Evolutionary conservation across 2,113 vertebrate genomes (phyloP).

Genomic region (Chaetura pelagica): DNA sequence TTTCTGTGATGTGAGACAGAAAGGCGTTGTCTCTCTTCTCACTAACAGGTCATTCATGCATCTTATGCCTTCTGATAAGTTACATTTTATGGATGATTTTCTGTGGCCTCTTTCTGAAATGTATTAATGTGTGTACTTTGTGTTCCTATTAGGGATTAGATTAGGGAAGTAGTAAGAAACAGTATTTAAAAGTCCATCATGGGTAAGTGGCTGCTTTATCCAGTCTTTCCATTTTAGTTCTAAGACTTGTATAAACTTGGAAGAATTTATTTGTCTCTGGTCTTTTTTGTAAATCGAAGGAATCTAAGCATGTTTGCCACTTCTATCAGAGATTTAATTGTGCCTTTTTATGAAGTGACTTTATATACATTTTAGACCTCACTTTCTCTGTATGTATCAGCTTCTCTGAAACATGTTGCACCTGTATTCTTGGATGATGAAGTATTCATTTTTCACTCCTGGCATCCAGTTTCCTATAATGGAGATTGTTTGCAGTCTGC

Average conservation of each 20-base stretch:
- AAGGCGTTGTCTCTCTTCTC: neutral
- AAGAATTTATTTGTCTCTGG: neutral
- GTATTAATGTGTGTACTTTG: accelerated
- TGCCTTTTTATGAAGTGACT: neutral
- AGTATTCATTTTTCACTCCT: neutral
- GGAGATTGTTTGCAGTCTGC: neutral
- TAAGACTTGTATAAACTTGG: neutral
- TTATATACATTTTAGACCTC: neutral
- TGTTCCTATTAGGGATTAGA: neutral
- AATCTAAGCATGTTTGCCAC: neutral
- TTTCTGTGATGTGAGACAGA: neutral
- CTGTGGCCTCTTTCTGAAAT: neutral
- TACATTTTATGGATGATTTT: neutral
- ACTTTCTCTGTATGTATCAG: neutral
- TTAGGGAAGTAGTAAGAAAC: neutral
- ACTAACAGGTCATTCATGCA: neutral
- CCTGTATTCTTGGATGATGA: neutral
- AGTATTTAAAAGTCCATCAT: neutral
- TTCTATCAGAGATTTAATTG: neutral
- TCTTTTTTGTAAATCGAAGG: neutral
- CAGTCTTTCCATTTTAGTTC: neutral
- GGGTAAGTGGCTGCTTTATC: neutral
- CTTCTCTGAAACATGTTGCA: neutral
- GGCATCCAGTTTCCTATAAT: neutral
- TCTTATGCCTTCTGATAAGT: neutral